These are phyloP conservation scores for Peromyscus leucopus DNA, from an alignment of 2,113 vertebrate species.

Conservation along the genomic window DNA sequence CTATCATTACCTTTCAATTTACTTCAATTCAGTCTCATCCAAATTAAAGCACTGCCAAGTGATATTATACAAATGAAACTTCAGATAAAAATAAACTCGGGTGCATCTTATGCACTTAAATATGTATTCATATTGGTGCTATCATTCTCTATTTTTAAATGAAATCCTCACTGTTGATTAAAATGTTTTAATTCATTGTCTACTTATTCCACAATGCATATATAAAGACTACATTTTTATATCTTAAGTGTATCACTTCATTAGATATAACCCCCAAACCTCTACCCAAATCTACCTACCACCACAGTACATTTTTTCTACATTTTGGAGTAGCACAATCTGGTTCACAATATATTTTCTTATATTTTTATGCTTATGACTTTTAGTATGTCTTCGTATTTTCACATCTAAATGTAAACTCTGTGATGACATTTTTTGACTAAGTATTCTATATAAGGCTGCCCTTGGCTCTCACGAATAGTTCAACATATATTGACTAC, in stretches of 20 bases:
- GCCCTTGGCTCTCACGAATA: neutral
- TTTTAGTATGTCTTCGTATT: neutral
- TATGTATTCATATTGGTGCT: neutral
- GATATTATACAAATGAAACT: slow-evolving; percentile 60
- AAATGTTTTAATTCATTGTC: slow-evolving; percentile 32
- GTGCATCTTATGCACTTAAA: neutral
- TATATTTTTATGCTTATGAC: neutral
- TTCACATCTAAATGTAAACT: neutral
- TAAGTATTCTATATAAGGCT: neutral
- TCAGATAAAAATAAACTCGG: slow-evolving; percentile 54
- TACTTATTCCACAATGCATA: neutral
- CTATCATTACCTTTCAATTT: slow-evolving; percentile 65
- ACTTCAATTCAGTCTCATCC: slow-evolving; percentile 44
- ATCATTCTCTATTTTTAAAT: neutral
- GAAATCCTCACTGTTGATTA: neutral
- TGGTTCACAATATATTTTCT: neutral
- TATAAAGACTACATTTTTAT: neutral
- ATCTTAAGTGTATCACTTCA: neutral
- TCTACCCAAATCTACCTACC: neutral
- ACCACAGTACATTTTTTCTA: neutral
- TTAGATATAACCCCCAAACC: neutral
- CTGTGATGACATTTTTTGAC: neutral
- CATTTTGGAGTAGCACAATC: neutral
- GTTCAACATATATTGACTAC: neutral
- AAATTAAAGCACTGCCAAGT: slow-evolving; percentile 54